A percentile compares a stretch with the other conserved stretches of the same genome.
These are phyloP conservation scores for Epinephelus lanceolatus DNA, from an alignment of 2,113 vertebrate genomes.

Conservation along the genomic window DNA sequence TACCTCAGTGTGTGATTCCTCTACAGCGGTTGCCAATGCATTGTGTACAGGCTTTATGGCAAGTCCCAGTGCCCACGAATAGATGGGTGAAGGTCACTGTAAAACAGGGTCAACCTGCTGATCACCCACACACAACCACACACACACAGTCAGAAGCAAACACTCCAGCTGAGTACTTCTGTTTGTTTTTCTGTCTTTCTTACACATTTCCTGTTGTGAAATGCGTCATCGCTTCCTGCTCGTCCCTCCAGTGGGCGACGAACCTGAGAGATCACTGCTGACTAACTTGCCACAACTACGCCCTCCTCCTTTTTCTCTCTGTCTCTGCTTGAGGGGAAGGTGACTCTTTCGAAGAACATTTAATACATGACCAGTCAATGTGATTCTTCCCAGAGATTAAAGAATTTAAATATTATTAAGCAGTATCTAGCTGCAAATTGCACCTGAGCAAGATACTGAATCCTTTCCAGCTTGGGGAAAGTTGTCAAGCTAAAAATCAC, in stretches of 20 bases:
- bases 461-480: neutral
- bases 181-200: conserved; percentile 42
- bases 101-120: conserved; percentile 28
- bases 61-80: conserved; percentile 31
- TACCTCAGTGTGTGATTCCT: neutral
- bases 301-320: neutral
- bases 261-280: conserved; percentile 36
- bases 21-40: neutral
- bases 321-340: neutral
- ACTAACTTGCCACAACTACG: neutral
- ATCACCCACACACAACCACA: conserved; percentile 15
- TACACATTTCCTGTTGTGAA: conserved; percentile 41
- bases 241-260: neutral
- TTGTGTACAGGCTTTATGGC: conserved; percentile 3
- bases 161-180: conserved; percentile 40
- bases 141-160: conserved; percentile 20
- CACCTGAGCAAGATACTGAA: neutral
- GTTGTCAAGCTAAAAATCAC: neutral
- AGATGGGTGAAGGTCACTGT: neutral
- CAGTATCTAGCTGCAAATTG: neutral
- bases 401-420: neutral
- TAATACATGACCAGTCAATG: neutral
- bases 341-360: conserved; percentile 3
- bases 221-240: conserved; percentile 44
- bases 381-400: neutral